Conservation (phyloP, 2,888 invertebrate genomes). For the Himalopsyche anomala region DNA sequence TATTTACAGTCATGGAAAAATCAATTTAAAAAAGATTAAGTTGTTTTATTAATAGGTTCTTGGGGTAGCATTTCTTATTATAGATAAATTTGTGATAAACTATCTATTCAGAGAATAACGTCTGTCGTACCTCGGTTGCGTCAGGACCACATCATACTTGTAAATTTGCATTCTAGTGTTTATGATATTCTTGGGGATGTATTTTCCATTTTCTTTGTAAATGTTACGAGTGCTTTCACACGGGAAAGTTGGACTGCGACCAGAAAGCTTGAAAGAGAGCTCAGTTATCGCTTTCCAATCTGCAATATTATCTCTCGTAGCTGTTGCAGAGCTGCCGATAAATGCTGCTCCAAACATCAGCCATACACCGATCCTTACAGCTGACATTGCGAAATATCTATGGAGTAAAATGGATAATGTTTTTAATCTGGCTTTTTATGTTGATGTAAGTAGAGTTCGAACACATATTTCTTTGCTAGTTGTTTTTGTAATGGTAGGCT, state of each 20-base stretch:
- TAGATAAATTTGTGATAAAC: too few species aligned
- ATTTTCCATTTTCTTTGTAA: slow-evolving; percentile 77
- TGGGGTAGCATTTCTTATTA: too few species aligned
- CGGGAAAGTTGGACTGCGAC: slow-evolving; percentile 72
- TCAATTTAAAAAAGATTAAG: too few species aligned
- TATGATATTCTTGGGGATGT: slow-evolving; percentile 78
- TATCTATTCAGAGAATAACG: background rate
- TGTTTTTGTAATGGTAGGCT: too few species aligned
- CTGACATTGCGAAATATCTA: background rate
- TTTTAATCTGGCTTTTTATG: too few species aligned
- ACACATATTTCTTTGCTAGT: too few species aligned
- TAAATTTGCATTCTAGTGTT: slow-evolving; percentile 79
- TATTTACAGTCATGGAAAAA: too few species aligned
- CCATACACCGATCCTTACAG: background rate
- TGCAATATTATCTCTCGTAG: background rate
- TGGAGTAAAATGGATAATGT: too few species aligned
- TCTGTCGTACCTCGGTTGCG: slow-evolving; percentile 73
- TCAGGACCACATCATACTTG: slow-evolving; percentile 77
- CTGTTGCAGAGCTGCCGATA: background rate
- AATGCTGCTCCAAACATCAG: slow-evolving; percentile 1
- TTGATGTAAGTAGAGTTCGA: too few species aligned
- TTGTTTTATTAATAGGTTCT: too few species aligned
- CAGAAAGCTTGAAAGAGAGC: slow-evolving; percentile 13
- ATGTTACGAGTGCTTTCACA: slow-evolving; percentile 77
- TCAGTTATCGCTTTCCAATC: slow-evolving; percentile 18